Evolutionary conservation across 2,888 invertebrate species (phyloP).

Genomic region (Melieria crassipennis): DNA sequence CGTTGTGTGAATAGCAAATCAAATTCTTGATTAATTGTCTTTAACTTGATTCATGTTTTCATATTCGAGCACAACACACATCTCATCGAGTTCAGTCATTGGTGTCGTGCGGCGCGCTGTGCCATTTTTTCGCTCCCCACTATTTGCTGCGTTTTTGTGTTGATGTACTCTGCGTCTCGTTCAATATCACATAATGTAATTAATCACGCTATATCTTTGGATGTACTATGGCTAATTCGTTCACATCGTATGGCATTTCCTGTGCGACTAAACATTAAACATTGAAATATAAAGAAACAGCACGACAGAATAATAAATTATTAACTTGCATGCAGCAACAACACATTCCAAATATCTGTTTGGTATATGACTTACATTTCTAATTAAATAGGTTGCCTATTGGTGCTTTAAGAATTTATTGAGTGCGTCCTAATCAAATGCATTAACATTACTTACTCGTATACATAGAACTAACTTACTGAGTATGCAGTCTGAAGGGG

Average conservation of each 20-base stretch:
- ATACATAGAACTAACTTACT: too few species aligned
- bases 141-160: too few species aligned
- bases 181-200: slow-evolving; percentile 2
- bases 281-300: slow-evolving; percentile 13
- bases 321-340: slow-evolving; percentile 44
- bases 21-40: slow-evolving; percentile 36
- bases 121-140: not conserved
- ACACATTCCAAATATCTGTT: too few species aligned
- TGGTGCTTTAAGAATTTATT: too few species aligned
- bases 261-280: not conserved
- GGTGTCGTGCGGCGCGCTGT: slow-evolving; percentile 9
- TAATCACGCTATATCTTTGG: not conserved
- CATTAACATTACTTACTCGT: too few species aligned
- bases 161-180: not conserved
- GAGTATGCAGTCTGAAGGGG: too few species aligned
- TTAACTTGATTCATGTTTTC: not conserved
- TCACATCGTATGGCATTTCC: not conserved
- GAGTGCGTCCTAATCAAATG: too few species aligned
- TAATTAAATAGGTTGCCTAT: too few species aligned
- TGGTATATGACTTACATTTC: too few species aligned
- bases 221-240: not conserved
- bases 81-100: slow-evolving; percentile 3
- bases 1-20: slow-evolving; percentile 9
- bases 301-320: slow-evolving; percentile 59
- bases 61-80: not conserved